A percentile compares a stretch with the other conserved stretches of the same genome.
Evolutionary conservation across 1,140 invertebrate genomes (phyloP).

Genomic region (Drosophila kanapiae): DNA sequence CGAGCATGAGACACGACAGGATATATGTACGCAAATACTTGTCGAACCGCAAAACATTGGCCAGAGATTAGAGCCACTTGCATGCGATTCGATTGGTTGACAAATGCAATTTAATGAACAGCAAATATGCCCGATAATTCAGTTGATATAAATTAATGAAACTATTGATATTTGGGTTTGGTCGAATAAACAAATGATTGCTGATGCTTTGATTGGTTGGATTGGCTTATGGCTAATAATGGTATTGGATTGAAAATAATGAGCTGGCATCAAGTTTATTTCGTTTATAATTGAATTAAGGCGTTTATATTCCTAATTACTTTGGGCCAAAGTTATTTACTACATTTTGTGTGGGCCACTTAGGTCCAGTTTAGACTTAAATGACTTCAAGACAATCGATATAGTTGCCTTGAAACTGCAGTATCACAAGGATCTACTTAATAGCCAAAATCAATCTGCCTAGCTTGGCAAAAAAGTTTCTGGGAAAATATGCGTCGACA

Average conservation of each 20-base stretch:
- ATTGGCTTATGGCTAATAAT: conserved; percentile 22
- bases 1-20: conserved; percentile 17
- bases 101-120: conserved; percentile 81
- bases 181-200: conserved; percentile 37
- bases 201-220: conserved; percentile 29
- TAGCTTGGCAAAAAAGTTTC: neutral
- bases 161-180: conserved; percentile 52
- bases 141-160: conserved; percentile 70
- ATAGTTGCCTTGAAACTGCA: neutral
- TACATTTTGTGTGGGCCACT: no score
- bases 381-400: neutral
- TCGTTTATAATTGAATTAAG: conserved; percentile 11
- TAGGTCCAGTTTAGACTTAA: no score
- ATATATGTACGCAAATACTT: conserved; percentile 53
- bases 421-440: neutral
- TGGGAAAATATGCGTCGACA: conserved; percentile 11
- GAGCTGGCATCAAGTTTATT: conserved; percentile 1
- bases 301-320: neutral
- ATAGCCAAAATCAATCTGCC: neutral
- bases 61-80: conserved; percentile 71
- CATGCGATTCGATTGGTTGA: conserved; percentile 50
- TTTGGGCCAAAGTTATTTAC: neutral
- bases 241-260: conserved; percentile 15
- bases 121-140: conserved; percentile 75
- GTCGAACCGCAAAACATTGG: conserved; percentile 65